Evolutionary conservation across 2,888 invertebrate genomes (phyloP), one percentile per base, ranked within the genome.

Genomic region (Parnassius smintheus): DNA sequence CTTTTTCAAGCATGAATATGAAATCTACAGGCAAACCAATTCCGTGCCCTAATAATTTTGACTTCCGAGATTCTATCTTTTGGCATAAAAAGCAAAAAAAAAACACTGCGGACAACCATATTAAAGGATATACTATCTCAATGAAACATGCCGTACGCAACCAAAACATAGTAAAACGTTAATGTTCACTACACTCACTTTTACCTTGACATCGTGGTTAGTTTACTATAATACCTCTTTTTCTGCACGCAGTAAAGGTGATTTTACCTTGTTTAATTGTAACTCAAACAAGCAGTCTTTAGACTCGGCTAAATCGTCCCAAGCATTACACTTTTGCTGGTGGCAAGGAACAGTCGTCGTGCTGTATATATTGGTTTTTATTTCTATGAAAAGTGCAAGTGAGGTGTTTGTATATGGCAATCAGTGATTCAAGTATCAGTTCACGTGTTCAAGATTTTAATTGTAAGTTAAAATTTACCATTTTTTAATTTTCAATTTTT

Each of bases 281-380:
- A 55, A 13, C 10, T 7, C 45, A 46, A 52, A 56, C 46, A 59
- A 56, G 56, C 12, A 49, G 50, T 52, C 56, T 59, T 62, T 62
- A 63, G 59, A 45, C 51, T 45, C 59, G 59, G 49, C 59, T 46
- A 63, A 59, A 59, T 56, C 61, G 65, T 51, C 9, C 49, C 49
- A 25, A 65, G 65, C 72, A 72, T 71, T 71, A 59, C 68, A 60
- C 61, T 66, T 55, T 59, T 62, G 65, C 25, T 58, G 56, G 58
- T 58, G 61, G 66, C 53, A 41, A 61, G 18, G 70, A 67, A 59
- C 64, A 66, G 72, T 64, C 70, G 71, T 59, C 41, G 56, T 51
- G 46, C 57, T 35, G 46, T 13, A 53, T 56, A 58, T 62, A 48
- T n/a, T 12, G 41, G 42, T 48, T 54, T 60, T 54, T 12, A 42